Base-by-base conservation (phyloP, 2,113 vertebrate genomes). In the Taxidea taxus region DNA sequence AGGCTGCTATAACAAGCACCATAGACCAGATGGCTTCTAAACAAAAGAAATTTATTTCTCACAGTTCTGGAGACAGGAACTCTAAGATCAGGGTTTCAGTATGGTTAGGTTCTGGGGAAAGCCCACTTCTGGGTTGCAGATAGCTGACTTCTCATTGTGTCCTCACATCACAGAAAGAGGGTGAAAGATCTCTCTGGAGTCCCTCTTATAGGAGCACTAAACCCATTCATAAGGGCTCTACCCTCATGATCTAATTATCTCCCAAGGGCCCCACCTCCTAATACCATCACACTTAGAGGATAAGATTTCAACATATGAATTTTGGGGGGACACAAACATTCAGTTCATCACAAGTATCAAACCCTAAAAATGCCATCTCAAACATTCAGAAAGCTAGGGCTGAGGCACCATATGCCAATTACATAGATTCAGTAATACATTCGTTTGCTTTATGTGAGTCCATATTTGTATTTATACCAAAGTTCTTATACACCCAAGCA, bases 381-480 rank as follows among this genome's bases (percentile, higher is more conserved):
- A 75, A 77, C 81, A 85, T 82, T 77, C 74, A 72, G 37, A 96
- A 91, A 70, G 20, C 68, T 70, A 54, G 37, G 81, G 10, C n/a
- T 74, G 6, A 87, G 51, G 31, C 23, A 68, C 9, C 14, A 47
- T 4, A 72, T 54, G 44, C 31, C 54, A 39, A 86, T 90, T 62
- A 51, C 75, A 83, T 34, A 82, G 31, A 95, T 87, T 37, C 25
- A 42, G 74, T 42, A 78, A 90, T n/a, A 9, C 37, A 74, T 80
- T 74, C 10, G 15, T 27, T 97, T 85, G 82, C n/a, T 95, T 93
- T 95, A 88, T 94, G 23, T 42, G 29, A 93, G 44, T 80, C 13
- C 9, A 16, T 39, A 39, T 77, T 95, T 95, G 25, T 95, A 54
- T 89, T 96, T 95, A 62, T 37, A 87, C 75, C 42, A 47, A 83